Evolutionary conservation across 2,797 vertebrate species (phyloP).

Genomic region (Eulemur coronatus): DNA sequence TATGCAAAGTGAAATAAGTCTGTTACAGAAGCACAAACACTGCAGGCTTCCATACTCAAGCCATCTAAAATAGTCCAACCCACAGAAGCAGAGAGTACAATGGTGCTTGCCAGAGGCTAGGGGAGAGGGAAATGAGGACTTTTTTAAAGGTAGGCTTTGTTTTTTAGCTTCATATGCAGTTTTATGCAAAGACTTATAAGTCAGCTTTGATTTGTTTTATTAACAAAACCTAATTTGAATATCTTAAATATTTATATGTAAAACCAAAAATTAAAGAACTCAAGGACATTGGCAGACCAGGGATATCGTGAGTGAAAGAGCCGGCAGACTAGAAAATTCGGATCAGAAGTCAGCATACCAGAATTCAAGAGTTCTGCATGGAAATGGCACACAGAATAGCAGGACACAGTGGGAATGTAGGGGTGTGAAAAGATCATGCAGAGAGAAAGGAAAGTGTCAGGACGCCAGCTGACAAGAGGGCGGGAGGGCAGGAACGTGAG

Average conservation of each 20-base stretch:
- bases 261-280: conserved; percentile 89
- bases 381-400: not conserved
- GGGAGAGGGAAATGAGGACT: not conserved
- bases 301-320: not conserved
- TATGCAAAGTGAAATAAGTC: too few relatives aligned
- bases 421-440: not conserved
- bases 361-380: not conserved
- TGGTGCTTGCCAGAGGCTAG: not conserved
- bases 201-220: conserved; percentile 91
- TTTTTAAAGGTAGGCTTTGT: too few relatives aligned
- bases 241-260: conserved; percentile 92
- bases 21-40: not conserved
- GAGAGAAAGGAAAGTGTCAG: not conserved
- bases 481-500: too few relatives aligned
- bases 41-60: not conserved
- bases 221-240: conserved; percentile 92
- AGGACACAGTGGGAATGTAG: not conserved
- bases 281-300: conserved; percentile 51
- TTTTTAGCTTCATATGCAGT: conserved; percentile 36
- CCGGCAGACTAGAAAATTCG: not conserved
- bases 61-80: not conserved
- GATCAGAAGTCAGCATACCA: not conserved
- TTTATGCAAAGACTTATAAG: conserved; percentile 90
- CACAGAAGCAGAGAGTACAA: not conserved
- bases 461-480: not conserved